A percentile compares a stretch with the other conserved stretches of the same genome.
These are phyloP conservation scores for Baccha elongata DNA, from an alignment of 2,888 invertebrate species.

Conservation along the genomic window DNA sequence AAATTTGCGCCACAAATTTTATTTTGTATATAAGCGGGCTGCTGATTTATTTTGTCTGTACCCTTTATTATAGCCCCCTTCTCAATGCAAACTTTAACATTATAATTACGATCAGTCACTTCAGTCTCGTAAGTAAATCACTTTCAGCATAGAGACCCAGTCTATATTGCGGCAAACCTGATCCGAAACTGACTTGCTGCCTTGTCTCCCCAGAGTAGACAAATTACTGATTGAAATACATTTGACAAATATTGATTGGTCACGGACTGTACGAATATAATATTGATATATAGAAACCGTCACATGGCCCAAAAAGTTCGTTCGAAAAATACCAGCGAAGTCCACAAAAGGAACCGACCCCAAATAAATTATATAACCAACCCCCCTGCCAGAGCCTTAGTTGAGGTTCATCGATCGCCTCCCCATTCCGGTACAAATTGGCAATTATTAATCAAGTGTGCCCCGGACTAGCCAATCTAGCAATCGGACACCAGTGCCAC, in stretches of 20 bases:
- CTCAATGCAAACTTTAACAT: slow-evolving; percentile 37
- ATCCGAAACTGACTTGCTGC: slow-evolving; percentile 43
- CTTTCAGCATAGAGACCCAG: slow-evolving; percentile 37
- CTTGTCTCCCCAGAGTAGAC: slow-evolving; percentile 56
- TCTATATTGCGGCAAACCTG: slow-evolving; percentile 39
- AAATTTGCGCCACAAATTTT: too few relatives aligned
- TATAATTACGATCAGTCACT: slow-evolving; percentile 67
- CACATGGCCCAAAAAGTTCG: slow-evolving; percentile 46
- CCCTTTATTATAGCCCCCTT: slow-evolving; percentile 62
- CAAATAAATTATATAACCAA: slow-evolving; percentile 61
- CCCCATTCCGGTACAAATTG: slow-evolving; percentile 60
- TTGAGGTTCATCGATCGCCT: slow-evolving; percentile 59
- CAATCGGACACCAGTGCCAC: slow-evolving; percentile 69
- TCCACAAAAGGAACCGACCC: slow-evolving; percentile 69
- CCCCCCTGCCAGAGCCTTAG: slow-evolving; percentile 58
- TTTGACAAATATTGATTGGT: slow-evolving; percentile 72
- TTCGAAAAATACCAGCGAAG: slow-evolving; percentile 28
- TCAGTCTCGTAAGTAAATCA: slow-evolving; percentile 62
- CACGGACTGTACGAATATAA: slow-evolving; percentile 22
- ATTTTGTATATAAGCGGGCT: too few relatives aligned
- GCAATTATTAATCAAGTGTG: slow-evolving; percentile 72
- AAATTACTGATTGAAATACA: slow-evolving; percentile 70
- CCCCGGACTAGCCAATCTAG: slow-evolving; percentile 68
- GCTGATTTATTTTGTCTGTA: slow-evolving; percentile 63
- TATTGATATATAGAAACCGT: slow-evolving; percentile 13